phyloP scores from a whole-genome alignment of 2,113 vertebrate species.

The Heterochromis multidens region DNA sequence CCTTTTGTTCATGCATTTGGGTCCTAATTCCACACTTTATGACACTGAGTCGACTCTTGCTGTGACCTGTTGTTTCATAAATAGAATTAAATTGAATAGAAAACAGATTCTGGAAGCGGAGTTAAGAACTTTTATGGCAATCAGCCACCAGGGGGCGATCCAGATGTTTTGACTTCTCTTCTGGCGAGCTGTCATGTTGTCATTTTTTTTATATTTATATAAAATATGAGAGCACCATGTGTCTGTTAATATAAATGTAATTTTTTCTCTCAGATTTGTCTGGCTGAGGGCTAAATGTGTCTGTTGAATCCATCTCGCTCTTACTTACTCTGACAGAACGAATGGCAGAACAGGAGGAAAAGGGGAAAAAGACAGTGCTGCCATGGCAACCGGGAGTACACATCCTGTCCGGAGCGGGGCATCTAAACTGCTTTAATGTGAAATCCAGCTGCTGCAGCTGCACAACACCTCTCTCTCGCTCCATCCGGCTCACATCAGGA shows the following conservation, averaged over 20 bases:
- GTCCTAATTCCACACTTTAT: neutral
- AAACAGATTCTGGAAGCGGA: neutral
- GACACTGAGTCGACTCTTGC: neutral
- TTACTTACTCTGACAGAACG: conserved; percentile 3
- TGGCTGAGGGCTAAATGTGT: neutral
- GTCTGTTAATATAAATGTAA: neutral
- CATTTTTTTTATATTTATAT: neutral
- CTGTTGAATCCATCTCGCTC: conserved; percentile 59
- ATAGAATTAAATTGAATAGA: neutral
- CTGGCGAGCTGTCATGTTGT: neutral
- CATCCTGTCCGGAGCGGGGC: conserved; percentile 46
- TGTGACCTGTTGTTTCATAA: neutral
- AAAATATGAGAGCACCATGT: neutral
- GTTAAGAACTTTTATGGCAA: neutral
- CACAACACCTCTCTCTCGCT: conserved; percentile 37
- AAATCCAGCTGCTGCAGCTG: conserved; percentile 71
- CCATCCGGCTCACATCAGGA: conserved; percentile 42
- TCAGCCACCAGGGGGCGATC: neutral
- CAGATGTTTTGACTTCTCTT: neutral
- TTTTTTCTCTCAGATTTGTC: neutral
- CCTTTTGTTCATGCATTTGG: neutral
- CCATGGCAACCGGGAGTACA: conserved; percentile 54
- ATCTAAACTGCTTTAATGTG: conserved; percentile 57
- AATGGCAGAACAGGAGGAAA: neutral
- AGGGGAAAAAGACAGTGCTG: neutral